phyloP scores from a whole-genome alignment of 37 sponge, comb jelly and placozoan genomes.

The Cliona cf. orientalis region DNA sequence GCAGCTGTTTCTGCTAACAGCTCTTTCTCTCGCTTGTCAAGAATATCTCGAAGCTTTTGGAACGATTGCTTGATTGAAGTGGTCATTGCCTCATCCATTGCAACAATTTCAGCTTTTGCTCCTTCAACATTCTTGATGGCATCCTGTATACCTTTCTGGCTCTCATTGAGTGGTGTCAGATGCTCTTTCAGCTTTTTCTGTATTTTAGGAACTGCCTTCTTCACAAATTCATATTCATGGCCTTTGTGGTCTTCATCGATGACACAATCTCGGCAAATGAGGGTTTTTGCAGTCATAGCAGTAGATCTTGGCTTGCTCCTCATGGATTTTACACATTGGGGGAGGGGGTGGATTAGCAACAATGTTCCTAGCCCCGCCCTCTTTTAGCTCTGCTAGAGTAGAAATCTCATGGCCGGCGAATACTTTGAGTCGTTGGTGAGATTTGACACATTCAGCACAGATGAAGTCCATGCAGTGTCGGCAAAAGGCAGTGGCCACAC shows the following conservation, averaged over 20 bases:
- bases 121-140: not conserved
- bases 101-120: not conserved
- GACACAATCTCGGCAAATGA: too few relatives aligned
- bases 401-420: too few relatives aligned
- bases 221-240: not conserved
- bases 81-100: not conserved
- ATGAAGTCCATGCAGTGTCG: too few relatives aligned
- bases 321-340: too few relatives aligned
- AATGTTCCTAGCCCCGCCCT: too few relatives aligned
- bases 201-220: not conserved
- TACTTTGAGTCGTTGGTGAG: too few relatives aligned
- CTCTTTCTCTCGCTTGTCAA: not conserved
- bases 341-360: too few relatives aligned
- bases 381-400: too few relatives aligned
- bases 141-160: not conserved
- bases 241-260: not conserved
- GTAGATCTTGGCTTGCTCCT: too few relatives aligned
- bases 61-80: not conserved
- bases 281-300: too few relatives aligned
- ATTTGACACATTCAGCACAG: too few relatives aligned
- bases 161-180: not conserved
- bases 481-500: too few relatives aligned
- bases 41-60: not conserved
- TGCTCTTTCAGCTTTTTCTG: not conserved
- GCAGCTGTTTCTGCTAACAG: constrained; percentile 3